Evolutionary conservation across 2,888 invertebrate species (phyloP).

Genomic region (Chydorus sphaericus): DNA sequence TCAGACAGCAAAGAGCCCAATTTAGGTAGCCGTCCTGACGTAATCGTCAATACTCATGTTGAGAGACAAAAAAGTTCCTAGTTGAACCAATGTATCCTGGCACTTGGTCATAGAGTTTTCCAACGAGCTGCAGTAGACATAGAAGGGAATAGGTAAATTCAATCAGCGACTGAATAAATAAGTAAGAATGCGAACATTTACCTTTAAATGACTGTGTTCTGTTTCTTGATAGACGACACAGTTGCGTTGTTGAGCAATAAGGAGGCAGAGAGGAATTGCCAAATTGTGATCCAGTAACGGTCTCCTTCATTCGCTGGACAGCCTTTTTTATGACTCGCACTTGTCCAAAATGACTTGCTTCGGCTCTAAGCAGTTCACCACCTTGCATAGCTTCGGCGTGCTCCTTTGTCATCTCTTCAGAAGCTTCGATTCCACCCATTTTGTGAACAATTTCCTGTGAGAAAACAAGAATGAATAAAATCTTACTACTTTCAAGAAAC

Average conservation of each 20-base stretch:
- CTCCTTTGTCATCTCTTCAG: constrained; percentile 88
- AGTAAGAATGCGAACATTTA: background rate
- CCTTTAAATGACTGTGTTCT: constrained; percentile 61
- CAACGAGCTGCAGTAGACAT: constrained; percentile 49
- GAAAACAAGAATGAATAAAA: constrained; percentile 44
- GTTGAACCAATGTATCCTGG: constrained; percentile 95
- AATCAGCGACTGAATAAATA: background rate
- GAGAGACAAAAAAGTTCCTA: constrained; percentile 86
- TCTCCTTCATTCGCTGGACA: constrained; percentile 84
- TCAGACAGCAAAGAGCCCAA: constrained; percentile 75
- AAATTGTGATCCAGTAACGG: constrained; percentile 84
- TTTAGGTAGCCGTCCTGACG: constrained; percentile 67
- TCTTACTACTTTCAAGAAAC: constrained; percentile 23
- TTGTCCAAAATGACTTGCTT: constrained; percentile 95
- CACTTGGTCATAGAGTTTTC: constrained; percentile 59
- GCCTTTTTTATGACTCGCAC: constrained; percentile 93
- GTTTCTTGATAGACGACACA: constrained; percentile 79
- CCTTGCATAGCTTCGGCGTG: constrained; percentile 95
- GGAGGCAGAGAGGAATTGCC: constrained; percentile 77
- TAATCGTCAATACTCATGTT: constrained; percentile 92
- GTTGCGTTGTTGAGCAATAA: constrained; percentile 94
- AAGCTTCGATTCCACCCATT: constrained; percentile 97
- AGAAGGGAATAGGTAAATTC: background rate
- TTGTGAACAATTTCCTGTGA: constrained; percentile 95
- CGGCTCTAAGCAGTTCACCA: constrained; percentile 84